Evolutionary conservation across 1,140 invertebrate genomes (phyloP).

Genomic region (Contarinia nasturtii): DNA sequence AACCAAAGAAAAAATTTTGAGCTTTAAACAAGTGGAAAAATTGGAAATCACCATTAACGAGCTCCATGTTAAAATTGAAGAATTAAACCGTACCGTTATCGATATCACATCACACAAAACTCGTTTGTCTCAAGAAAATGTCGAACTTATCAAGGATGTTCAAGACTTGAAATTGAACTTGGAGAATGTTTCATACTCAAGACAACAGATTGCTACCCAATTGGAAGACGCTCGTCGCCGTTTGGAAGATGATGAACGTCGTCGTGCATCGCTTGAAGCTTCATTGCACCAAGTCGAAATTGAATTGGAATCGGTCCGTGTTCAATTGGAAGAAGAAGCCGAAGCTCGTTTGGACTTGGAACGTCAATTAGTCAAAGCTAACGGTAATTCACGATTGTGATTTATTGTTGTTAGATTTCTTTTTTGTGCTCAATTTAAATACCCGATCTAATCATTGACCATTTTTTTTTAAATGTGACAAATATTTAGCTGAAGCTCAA

Average conservation of each 20-base stretch:
- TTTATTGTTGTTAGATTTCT: no score
- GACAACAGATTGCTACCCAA: slow-evolving; percentile 68
- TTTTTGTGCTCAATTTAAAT: no score
- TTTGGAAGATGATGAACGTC: slow-evolving; percentile 86
- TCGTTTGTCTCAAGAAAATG: slow-evolving; percentile 76
- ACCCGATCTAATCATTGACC: neutral
- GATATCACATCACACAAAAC: slow-evolving; percentile 85
- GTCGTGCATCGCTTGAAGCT: slow-evolving; percentile 72
- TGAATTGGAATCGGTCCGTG: slow-evolving; percentile 79
- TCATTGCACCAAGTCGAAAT: slow-evolving; percentile 78
- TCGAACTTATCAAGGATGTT: slow-evolving; percentile 83
- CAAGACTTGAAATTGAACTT: slow-evolving; percentile 85
- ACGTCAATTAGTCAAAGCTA: slow-evolving; percentile 80
- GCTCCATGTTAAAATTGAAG: slow-evolving; percentile 83
- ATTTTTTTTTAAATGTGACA: neutral
- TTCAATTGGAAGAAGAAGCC: slow-evolving; percentile 88
- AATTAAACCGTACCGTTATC: slow-evolving; percentile 82
- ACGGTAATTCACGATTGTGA: slow-evolving; percentile 19
- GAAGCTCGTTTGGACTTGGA: slow-evolving; percentile 87
- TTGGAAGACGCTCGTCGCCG: slow-evolving; percentile 83
- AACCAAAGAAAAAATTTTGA: slow-evolving; percentile 77
- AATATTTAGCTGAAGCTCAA: slow-evolving; percentile 38
- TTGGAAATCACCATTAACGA: slow-evolving; percentile 78
- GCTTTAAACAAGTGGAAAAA: slow-evolving; percentile 74
- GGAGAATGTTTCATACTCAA: slow-evolving; percentile 79